These are phyloP conservation scores for Eulimnadia texana DNA, from an alignment of 1,140 invertebrate genomes.

Conservation along the genomic window DNA sequence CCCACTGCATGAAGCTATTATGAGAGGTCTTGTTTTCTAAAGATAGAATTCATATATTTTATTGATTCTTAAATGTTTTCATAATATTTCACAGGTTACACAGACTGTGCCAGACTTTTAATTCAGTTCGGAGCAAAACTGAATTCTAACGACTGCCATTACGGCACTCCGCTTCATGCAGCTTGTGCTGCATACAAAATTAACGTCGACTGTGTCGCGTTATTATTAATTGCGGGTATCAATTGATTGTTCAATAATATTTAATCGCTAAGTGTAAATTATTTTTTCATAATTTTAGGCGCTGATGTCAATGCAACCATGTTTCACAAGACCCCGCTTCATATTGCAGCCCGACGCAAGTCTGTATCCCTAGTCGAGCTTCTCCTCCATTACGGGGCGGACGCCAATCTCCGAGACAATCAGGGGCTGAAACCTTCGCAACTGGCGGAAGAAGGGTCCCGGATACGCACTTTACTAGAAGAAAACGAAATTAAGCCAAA, in stretches of 20 bases:
- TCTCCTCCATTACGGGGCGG: conserved; percentile 11
- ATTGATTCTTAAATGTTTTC: no score
- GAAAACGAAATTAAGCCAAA: conserved; percentile 5
- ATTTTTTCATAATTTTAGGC: neutral
- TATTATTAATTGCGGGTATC: conserved; percentile 9
- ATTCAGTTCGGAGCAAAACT: conserved; percentile 11
- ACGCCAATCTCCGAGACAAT: conserved; percentile 9
- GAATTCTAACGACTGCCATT: conserved; percentile 11
- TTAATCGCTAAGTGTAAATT: neutral
- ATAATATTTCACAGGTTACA: conserved; percentile 4
- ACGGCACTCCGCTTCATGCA: conserved; percentile 13
- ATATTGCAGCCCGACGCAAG: conserved; percentile 10
- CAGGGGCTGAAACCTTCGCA: neutral
- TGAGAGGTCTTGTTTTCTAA: neutral
- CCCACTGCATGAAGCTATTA: conserved; percentile 12
- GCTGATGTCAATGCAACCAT: conserved; percentile 14
- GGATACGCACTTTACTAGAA: neutral
- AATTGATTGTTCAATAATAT: neutral
- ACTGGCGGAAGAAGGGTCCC: neutral
- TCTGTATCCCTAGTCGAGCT: conserved; percentile 3
- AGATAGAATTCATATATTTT: neutral
- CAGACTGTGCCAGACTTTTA: conserved; percentile 5
- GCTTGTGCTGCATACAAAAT: conserved; percentile 14
- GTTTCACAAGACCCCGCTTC: conserved; percentile 11
- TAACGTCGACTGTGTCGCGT: conserved; percentile 6